Percentiles rank a stretch among this genome's conserved stretches.
phyloP scores from a whole-genome alignment of 2,797 vertebrate species.

The Mallotus villosus region DNA sequence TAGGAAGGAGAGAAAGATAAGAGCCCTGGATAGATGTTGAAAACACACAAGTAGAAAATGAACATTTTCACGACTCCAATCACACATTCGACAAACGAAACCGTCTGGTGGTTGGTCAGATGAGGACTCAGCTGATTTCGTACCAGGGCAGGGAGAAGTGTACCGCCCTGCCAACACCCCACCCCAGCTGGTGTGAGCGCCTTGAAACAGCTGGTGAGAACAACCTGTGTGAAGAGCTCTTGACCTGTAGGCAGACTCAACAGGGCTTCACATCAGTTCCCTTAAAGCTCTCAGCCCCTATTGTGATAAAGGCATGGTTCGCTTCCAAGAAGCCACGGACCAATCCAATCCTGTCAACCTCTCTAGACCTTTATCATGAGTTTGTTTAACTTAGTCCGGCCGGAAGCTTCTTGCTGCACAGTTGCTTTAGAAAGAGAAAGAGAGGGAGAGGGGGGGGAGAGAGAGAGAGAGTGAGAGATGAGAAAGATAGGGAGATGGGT shows the following conservation, averaged over 20 bases:
- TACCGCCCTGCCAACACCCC: too few species aligned
- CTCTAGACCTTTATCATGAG: slow-evolving; percentile 56
- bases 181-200: slow-evolving; percentile 32
- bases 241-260: slow-evolving; percentile 62
- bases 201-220: slow-evolving; percentile 58
- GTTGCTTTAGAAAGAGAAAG: slow-evolving; percentile 13
- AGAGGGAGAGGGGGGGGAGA: slow-evolving; percentile 13
- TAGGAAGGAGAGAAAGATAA: slow-evolving; percentile 18
- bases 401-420: slow-evolving; percentile 34
- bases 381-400: slow-evolving; percentile 56
- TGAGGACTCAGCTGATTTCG: slow-evolving; percentile 1
- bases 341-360: slow-evolving; percentile 56
- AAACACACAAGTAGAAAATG: slow-evolving; percentile 15
- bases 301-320: slow-evolving; percentile 58
- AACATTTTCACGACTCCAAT: not conserved
- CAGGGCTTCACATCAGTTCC: slow-evolving; percentile 42
- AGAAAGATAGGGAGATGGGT: too few species aligned
- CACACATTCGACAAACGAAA: not conserved
- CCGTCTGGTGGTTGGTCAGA: not conserved
- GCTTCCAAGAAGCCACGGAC: slow-evolving; percentile 53
- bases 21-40: slow-evolving; percentile 6
- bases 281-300: slow-evolving; percentile 47
- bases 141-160: not conserved
- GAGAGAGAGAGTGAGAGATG: not conserved
- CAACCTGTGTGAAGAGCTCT: slow-evolving; percentile 55